Percentiles rank a stretch among this genome's conserved stretches.
phyloP scores from a whole-genome alignment of 2,888 invertebrate genomes.

The Diarsia brunnea region DNA sequence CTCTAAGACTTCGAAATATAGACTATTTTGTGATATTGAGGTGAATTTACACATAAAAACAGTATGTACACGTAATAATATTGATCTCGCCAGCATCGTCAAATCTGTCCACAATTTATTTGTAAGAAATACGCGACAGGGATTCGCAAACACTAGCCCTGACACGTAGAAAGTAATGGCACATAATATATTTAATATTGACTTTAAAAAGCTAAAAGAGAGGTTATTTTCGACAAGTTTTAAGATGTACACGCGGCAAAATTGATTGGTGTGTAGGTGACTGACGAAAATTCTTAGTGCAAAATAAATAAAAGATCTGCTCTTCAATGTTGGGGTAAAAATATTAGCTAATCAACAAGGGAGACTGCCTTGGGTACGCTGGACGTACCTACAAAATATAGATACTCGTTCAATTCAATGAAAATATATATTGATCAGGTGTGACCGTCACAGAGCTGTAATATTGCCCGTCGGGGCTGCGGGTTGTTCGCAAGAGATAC shows the following conservation, averaged over 20 bases:
- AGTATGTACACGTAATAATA: neutral
- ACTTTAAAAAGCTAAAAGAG: conserved; percentile 64
- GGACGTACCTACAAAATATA: neutral
- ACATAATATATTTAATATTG: conserved; percentile 61
- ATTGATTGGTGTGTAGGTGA: conserved; percentile 6
- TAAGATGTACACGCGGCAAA: conserved; percentile 47
- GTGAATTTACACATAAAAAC: neutral
- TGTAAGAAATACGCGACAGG: conserved; percentile 33
- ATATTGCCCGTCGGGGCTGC: no score
- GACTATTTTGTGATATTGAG: neutral
- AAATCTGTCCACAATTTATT: conserved; percentile 31
- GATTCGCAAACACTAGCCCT: conserved; percentile 47
- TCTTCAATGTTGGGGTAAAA: neutral
- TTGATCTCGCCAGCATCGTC: neutral
- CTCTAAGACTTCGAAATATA: no score
- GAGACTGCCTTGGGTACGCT: neutral
- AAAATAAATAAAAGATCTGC: neutral
- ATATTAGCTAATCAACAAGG: neutral
- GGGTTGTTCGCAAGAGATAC: no score
- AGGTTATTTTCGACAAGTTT: conserved; percentile 75
- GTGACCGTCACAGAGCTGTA: neutral
- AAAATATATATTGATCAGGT: no score
- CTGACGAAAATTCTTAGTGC: neutral
- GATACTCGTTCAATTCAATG: neutral
- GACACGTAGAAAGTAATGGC: conserved; percentile 65